phyloP scores from a whole-genome alignment of 2,888 invertebrate genomes.

The Drosophila anomalipes region DNA sequence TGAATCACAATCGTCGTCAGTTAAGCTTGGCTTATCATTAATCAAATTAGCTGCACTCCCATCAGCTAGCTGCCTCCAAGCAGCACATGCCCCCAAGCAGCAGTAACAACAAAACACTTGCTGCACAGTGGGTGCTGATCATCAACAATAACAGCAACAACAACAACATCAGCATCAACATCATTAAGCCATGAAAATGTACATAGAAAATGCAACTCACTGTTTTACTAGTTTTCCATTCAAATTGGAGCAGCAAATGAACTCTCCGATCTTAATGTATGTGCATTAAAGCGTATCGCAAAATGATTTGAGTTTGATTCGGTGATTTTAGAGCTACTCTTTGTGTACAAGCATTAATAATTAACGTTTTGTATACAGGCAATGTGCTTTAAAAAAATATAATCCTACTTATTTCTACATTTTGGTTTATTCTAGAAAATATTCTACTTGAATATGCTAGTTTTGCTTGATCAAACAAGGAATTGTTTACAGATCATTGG shows the following conservation, averaged over 20 bases:
- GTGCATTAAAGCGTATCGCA: slow-evolving; percentile 35
- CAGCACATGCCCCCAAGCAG: slow-evolving; percentile 6
- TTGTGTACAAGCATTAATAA: background rate
- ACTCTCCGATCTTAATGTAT: slow-evolving; percentile 10
- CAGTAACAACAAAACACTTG: slow-evolving; percentile 59
- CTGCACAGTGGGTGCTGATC: slow-evolving; percentile 31
- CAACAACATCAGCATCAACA: slow-evolving; percentile 27
- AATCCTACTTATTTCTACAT: background rate
- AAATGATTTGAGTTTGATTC: slow-evolving; percentile 6
- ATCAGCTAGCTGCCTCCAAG: slow-evolving; percentile 19
- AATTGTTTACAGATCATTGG: background rate
- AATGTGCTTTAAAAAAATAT: background rate
- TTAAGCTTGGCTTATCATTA: slow-evolving; percentile 82
- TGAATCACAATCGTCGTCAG: slow-evolving; percentile 83
- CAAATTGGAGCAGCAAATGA: slow-evolving; percentile 40
- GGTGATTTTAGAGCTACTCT: background rate
- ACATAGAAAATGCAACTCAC: slow-evolving; percentile 31
- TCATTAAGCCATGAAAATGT: slow-evolving; percentile 32
- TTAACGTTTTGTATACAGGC: background rate
- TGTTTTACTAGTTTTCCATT: slow-evolving; percentile 24
- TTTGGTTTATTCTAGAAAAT: background rate
- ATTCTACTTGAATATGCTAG: background rate
- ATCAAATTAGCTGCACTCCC: slow-evolving; percentile 79
- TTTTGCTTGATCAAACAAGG: background rate
- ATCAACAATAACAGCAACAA: slow-evolving; percentile 27